Conservation (phyloP, 2,797 vertebrate species). For the Cirrhinus mrigala region DNA sequence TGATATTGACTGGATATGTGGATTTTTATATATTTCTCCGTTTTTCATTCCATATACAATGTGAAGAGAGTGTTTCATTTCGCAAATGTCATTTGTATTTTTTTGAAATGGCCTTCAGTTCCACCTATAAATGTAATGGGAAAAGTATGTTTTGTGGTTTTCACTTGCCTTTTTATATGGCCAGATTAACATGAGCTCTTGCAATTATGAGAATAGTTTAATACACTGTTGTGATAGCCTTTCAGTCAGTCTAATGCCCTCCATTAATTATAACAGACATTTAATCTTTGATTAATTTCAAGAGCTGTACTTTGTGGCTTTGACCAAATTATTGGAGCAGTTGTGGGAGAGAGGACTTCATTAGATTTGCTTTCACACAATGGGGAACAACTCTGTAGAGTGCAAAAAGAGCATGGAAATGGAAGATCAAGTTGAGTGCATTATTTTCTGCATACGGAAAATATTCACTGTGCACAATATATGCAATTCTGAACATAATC, state of each 20-base stretch:
- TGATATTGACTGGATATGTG: conserved; percentile 14
- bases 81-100: not conserved
- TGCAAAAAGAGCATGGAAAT: not conserved
- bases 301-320: conserved; percentile 47
- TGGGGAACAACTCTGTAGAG: not conserved
- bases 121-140: conserved; percentile 6
- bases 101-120: not conserved
- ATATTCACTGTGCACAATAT: not conserved
- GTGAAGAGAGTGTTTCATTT: not conserved
- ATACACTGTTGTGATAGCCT: conserved; percentile 63
- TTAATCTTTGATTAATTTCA: conserved; percentile 68
- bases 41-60: conserved; percentile 55
- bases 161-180: conserved; percentile 44
- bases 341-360: conserved; percentile 2
- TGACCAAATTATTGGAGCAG: conserved; percentile 11
- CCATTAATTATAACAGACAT: conserved; percentile 66
- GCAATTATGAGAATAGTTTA: conserved; percentile 69
- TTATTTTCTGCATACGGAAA: not conserved
- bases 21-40: conserved; percentile 22
- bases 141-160: not conserved
- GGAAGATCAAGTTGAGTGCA: not conserved
- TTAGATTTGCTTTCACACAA: conserved; percentile 8
- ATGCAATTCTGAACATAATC: not conserved
- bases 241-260: conserved; percentile 63
- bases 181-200: conserved; percentile 62